These are phyloP conservation scores for Lepeophtheirus salmonis DNA, from an alignment of 1,140 invertebrate genomes.

Conservation along the genomic window DNA sequence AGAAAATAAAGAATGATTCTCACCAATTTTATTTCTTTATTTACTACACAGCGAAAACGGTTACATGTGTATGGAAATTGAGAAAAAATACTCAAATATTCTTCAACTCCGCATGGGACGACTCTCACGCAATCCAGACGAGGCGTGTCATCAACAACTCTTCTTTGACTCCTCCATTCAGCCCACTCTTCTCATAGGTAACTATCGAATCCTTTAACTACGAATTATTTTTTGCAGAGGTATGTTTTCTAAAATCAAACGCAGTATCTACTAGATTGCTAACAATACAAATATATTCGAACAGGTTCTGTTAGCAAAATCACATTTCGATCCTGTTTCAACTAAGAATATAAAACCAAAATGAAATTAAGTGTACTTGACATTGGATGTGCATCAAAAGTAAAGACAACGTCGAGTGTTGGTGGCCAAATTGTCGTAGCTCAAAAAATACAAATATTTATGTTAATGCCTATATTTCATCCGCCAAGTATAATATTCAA, in stretches of 20 bases:
- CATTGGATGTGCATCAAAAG: too few relatives aligned
- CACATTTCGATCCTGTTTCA: neutral
- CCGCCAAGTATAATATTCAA: too few relatives aligned
- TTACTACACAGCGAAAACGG: constrained; percentile 8
- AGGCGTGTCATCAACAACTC: constrained; percentile 10
- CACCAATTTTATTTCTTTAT: neutral
- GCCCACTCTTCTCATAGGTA: constrained; percentile 1
- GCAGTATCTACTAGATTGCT: neutral
- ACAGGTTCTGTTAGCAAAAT: neutral
- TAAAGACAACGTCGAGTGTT: too few relatives aligned
- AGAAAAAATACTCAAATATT: constrained; percentile 3
- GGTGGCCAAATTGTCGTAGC: too few relatives aligned
- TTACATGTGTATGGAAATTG: constrained; percentile 8
- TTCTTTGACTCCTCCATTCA: constrained; percentile 10
- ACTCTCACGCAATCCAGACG: constrained; percentile 8
- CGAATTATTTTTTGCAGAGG: neutral
- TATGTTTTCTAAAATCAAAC: constrained; percentile 4
- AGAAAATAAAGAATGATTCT: too few relatives aligned
- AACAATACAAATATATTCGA: too few relatives aligned
- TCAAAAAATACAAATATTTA: too few relatives aligned
- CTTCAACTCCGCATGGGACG: neutral
- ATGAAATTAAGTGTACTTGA: neutral
- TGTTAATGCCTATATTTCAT: too few relatives aligned
- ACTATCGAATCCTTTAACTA: neutral
- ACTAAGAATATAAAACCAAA: neutral